These are phyloP conservation scores for Autographa gamma DNA, from an alignment of 2,888 invertebrate genomes.

Conservation along the genomic window DNA sequence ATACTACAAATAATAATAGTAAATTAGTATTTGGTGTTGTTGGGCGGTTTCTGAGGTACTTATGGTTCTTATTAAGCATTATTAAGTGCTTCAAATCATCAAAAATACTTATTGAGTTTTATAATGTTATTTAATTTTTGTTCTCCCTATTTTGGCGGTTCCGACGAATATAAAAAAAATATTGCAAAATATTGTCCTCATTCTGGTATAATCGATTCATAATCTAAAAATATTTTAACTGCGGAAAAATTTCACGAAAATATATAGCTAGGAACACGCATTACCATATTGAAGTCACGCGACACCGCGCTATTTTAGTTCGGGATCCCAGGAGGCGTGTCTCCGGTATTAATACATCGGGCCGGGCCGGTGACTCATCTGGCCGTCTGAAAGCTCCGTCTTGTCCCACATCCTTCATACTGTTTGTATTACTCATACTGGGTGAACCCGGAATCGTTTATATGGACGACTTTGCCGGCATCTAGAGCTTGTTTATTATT, in stretches of 20 bases:
- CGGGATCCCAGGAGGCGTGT: constrained; percentile 87
- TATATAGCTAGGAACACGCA: constrained; percentile 64
- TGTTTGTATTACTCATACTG: constrained; percentile 83
- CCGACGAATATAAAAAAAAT: constrained; percentile 17
- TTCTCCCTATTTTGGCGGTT: neutral
- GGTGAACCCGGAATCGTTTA: constrained; percentile 85
- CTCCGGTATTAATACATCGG: constrained; percentile 85
- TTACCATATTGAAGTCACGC: constrained; percentile 82
- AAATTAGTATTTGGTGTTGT: neutral
- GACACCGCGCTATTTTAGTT: constrained; percentile 85
- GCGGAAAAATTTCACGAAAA: constrained; percentile 63
- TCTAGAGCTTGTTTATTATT: constrained; percentile 60
- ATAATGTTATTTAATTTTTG: neutral
- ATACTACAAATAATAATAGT: neutral
- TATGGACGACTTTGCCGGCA: constrained; percentile 62
- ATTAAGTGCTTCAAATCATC: neutral
- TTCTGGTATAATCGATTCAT: constrained; percentile 59
- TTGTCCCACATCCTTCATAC: constrained; percentile 87
- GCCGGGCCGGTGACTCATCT: constrained; percentile 82
- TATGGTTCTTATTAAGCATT: no score
- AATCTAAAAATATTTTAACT: constrained; percentile 55
- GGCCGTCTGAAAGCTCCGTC: constrained; percentile 84
- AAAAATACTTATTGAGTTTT: no score
- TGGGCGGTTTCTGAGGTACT: no score
- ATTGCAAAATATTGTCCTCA: constrained; percentile 33